Evolutionary conservation across 2,888 invertebrate genomes (phyloP).

Genomic region (Hoplodrina ambigua): DNA sequence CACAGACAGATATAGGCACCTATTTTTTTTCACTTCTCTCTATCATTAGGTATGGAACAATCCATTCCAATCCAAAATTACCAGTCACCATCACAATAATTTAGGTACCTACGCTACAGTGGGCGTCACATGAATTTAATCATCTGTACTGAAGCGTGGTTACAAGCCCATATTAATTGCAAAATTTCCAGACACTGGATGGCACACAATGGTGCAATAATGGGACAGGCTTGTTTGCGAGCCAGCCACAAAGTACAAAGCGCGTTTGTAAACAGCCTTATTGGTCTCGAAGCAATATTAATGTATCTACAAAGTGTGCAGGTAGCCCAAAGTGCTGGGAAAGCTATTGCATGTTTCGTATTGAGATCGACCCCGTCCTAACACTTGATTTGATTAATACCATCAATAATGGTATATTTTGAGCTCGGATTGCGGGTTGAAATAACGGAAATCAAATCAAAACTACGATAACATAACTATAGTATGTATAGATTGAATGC

Average conservation of each 20-base stretch:
- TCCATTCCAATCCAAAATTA: not conserved
- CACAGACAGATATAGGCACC: not conserved
- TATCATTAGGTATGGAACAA: not conserved
- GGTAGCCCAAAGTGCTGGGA: conserved; percentile 46
- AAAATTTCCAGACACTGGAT: conserved; percentile 74
- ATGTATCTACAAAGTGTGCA: conserved; percentile 54
- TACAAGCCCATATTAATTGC: conserved; percentile 73
- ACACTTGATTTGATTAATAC: conserved; percentile 44
- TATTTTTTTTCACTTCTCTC: not conserved
- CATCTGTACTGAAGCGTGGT: conserved; percentile 46
- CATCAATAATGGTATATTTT: conserved; percentile 32
- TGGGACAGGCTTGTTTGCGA: conserved; percentile 75
- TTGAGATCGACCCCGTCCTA: conserved; percentile 57
- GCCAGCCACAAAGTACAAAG: conserved; percentile 81
- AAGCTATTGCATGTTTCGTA: conserved; percentile 38
- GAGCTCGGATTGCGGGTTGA: conserved; percentile 12
- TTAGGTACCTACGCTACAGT: conserved; percentile 2
- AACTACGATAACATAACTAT: no score
- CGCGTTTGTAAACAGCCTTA: conserved; percentile 81
- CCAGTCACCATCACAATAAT: conserved; percentile 1
- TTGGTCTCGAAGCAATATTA: conserved; percentile 81
- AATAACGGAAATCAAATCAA: no score
- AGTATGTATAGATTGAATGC: no score
- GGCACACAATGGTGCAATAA: conserved; percentile 77
- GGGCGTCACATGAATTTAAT: conserved; percentile 55